phyloP scores from a whole-genome alignment of 2,797 vertebrate genomes.

The Vipera ursinii region DNA sequence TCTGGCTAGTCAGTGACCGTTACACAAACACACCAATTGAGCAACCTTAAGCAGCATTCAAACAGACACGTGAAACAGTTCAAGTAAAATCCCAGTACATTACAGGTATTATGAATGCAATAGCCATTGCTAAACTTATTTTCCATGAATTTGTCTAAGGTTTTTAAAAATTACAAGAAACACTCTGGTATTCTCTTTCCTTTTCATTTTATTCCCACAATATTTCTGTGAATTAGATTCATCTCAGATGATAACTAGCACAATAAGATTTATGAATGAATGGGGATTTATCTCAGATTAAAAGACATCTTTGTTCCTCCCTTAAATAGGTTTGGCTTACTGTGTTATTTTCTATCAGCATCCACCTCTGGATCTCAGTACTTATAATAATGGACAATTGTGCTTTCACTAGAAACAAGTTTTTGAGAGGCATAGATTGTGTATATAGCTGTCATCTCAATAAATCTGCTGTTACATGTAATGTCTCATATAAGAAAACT shows the following conservation, averaged over 20 bases:
- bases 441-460: neutral
- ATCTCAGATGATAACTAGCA: neutral
- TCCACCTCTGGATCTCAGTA: neutral
- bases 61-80: too few relatives aligned
- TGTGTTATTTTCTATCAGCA: neutral
- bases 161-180: neutral
- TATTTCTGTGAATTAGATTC: neutral
- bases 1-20: too few relatives aligned
- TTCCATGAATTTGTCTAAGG: neutral
- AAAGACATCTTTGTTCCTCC: neutral
- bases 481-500: constrained; percentile 5
- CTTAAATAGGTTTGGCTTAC: neutral
- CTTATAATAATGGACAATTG: neutral
- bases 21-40: too few relatives aligned
- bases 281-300: neutral
- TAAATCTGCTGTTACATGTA: neutral
- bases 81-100: neutral
- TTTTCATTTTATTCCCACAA: neutral
- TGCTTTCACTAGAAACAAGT: neutral
- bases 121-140: neutral
- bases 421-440: neutral
- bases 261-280: neutral
- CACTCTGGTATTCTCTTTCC: neutral
- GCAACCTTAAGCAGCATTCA: too few relatives aligned
- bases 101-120: neutral